These are phyloP conservation scores for Mycetomoellerius zeteki DNA, from an alignment of 1,140 invertebrate genomes.

Conservation along the genomic window DNA sequence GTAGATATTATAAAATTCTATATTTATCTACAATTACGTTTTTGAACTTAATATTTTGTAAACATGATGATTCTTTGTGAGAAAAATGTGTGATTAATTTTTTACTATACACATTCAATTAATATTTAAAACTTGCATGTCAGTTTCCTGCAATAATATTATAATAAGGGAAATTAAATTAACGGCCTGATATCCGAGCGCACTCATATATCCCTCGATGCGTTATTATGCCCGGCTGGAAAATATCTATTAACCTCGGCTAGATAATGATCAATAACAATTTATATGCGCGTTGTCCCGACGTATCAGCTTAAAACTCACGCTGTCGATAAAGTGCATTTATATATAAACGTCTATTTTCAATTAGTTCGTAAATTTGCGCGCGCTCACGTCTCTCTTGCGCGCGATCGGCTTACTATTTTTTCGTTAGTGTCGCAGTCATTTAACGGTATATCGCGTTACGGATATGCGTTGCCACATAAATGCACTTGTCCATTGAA, in stretches of 20 bases:
- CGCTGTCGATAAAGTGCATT: constrained; percentile 51
- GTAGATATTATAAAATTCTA: constrained; percentile 3
- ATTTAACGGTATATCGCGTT: constrained; percentile 28
- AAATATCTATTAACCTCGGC: constrained; percentile 58
- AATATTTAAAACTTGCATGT: constrained; percentile 35
- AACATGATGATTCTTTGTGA: not conserved
- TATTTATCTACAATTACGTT: not conserved
- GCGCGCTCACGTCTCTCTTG: not conserved
- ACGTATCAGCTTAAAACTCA: constrained; percentile 56
- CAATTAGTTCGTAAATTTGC: constrained; percentile 55
- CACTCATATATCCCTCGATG: constrained; percentile 37
- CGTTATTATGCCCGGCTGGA: constrained; percentile 46
- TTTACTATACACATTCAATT: constrained; percentile 13
- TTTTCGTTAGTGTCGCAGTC: constrained; percentile 23
- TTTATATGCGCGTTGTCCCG: constrained; percentile 53
- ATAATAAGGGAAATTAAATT: constrained; percentile 49
- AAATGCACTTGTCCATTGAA: constrained; percentile 13
- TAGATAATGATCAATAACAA: constrained; percentile 62
- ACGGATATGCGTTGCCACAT: not conserved
- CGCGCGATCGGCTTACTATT: constrained; percentile 26
- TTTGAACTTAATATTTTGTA: not conserved
- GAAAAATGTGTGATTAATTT: constrained; percentile 16
- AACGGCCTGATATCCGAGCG: constrained; percentile 34
- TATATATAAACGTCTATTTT: constrained; percentile 51
- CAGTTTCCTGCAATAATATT: constrained; percentile 36